A percentile compares a stretch with the other conserved stretches of the same genome.
These are phyloP conservation scores for Agrenia bidenticulata DNA, from an alignment of 2,888 invertebrate genomes.

Conservation along the genomic window DNA sequence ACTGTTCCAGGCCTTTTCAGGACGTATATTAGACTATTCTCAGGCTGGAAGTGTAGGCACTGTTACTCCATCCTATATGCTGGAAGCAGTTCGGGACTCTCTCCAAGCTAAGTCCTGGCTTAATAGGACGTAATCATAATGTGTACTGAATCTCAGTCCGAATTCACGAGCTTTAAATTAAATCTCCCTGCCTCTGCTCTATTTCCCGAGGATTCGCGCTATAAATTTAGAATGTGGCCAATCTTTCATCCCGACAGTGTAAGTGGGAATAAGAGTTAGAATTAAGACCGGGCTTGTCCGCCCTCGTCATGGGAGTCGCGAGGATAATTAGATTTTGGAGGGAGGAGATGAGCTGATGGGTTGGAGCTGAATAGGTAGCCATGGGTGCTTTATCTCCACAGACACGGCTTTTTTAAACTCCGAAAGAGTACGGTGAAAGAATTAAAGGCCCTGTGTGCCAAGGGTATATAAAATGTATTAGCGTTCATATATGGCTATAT, in stretches of 20 bases:
- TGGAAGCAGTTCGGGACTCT: too few species aligned
- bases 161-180: conserved; percentile 36
- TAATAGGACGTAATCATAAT: conserved; percentile 30
- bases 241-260: not conserved
- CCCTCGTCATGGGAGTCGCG: conserved; percentile 46
- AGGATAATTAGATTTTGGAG: conserved; percentile 47
- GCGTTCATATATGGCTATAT: too few species aligned
- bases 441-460: not conserved
- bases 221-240: too few species aligned
- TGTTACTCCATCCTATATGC: conserved; percentile 14
- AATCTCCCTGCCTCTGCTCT: conserved; percentile 24
- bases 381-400: not conserved
- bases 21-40: too few species aligned
- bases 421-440: not conserved
- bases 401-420: conserved; percentile 1
- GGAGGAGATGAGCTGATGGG: conserved; percentile 24
- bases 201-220: conserved; percentile 9
- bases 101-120: too few species aligned
- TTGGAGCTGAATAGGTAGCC: not conserved
- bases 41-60: not conserved
- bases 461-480: too few species aligned
- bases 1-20: too few species aligned
- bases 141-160: conserved; percentile 40
- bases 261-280: not conserved
- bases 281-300: conserved; percentile 26